These are phyloP conservation scores for Cybosia mesomella DNA, from an alignment of 2,888 invertebrate species.

Conservation along the genomic window DNA sequence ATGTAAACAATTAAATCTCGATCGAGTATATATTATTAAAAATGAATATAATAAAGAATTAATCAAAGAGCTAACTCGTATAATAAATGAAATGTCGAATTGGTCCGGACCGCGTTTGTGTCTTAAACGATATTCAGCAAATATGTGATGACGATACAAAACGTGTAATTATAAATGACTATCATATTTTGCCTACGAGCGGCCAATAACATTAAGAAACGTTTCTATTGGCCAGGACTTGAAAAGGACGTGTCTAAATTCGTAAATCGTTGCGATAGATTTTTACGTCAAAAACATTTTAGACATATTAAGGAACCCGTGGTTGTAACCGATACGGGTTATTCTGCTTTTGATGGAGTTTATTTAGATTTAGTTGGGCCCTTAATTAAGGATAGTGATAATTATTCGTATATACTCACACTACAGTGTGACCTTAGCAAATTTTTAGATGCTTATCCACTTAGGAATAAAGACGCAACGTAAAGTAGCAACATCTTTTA, in stretches of 20 bases:
- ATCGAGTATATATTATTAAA: slow-evolving; percentile 3
- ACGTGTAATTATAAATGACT: not conserved
- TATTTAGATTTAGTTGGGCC: not conserved
- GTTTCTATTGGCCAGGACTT: not conserved
- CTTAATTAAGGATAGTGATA: not conserved
- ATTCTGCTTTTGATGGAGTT: not conserved
- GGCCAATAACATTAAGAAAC: not conserved
- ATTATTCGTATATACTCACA: no score
- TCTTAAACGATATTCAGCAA: not conserved
- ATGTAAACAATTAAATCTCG: not conserved
- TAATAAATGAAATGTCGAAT: slow-evolving; percentile 1
- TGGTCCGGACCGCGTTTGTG: slow-evolving; percentile 4
- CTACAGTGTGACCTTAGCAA: slow-evolving; percentile 1
- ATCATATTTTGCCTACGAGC: not conserved
- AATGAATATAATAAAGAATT: not conserved
- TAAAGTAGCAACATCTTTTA: not conserved
- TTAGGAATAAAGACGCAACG: not conserved
- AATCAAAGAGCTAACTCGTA: slow-evolving; percentile 1
- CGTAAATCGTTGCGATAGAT: not conserved
- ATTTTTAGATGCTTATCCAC: not conserved
- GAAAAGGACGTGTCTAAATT: not conserved
- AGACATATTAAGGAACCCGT: not conserved
- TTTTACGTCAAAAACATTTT: not conserved
- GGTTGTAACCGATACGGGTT: not conserved
- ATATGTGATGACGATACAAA: not conserved